Conservation (phyloP, 2,797 vertebrate genomes). For the Microtus obscurus region DNA sequence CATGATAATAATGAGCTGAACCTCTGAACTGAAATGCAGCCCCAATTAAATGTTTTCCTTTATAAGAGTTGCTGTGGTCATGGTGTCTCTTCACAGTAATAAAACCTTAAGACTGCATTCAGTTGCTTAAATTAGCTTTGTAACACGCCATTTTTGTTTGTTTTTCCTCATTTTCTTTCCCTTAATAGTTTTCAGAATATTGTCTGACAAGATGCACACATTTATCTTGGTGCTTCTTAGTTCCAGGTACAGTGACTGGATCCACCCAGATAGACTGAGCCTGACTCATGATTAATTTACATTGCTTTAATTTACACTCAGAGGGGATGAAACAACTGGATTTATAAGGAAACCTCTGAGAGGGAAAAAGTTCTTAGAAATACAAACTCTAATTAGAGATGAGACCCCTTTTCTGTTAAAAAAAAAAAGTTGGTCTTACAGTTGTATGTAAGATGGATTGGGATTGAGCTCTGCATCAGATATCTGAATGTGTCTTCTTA, state of each 20-base stretch:
- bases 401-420: not conserved
- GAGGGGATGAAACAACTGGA: constrained; percentile 79
- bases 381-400: not conserved
- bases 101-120: too few species aligned
- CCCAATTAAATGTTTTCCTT: not conserved
- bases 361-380: constrained; percentile 66
- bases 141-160: constrained; percentile 66
- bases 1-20: not conserved
- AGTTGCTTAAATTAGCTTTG: constrained; percentile 70
- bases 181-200: constrained; percentile 53
- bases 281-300: constrained; percentile 11
- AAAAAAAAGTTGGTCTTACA: constrained; percentile 56
- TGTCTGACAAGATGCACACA: not conserved
- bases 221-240: constrained; percentile 60
- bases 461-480: not conserved
- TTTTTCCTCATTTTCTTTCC: not conserved
- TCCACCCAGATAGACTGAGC: constrained; percentile 58
- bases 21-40: not conserved
- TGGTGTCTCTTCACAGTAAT: not conserved
- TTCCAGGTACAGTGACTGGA: constrained; percentile 43
- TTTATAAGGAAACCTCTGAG: constrained; percentile 69
- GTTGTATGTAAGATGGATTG: not conserved
- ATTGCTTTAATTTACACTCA: constrained; percentile 72
- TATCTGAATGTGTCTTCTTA: not conserved
- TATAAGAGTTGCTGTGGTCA: not conserved